phyloP scores from a whole-genome alignment of 2,797 vertebrate species.

The Sitta carolinensis region DNA sequence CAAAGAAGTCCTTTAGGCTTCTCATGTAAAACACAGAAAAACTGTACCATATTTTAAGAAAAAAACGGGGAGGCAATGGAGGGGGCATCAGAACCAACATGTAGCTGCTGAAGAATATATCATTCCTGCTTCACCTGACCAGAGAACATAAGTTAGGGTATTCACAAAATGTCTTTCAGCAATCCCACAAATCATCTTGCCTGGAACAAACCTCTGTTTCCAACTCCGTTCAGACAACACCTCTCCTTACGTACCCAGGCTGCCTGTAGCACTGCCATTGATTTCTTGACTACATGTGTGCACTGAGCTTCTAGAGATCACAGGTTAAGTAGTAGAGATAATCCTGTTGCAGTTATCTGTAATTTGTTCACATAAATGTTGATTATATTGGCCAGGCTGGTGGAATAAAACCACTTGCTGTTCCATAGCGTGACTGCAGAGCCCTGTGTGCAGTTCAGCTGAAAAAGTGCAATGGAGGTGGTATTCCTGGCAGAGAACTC shows the following conservation, averaged over 20 bases:
- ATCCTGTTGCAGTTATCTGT: not conserved
- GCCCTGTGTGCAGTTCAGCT: not conserved
- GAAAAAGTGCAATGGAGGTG: not conserved
- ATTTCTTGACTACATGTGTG: not conserved
- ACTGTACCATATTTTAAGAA: not conserved
- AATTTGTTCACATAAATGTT: slow-evolving; percentile 27
- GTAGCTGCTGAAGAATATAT: not conserved
- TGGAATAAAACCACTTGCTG: not conserved
- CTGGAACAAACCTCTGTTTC: not conserved
- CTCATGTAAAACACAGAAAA: not conserved
- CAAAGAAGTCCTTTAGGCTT: not conserved
- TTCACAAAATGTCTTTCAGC: not conserved
- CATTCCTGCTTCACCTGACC: not conserved
- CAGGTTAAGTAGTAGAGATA: slow-evolving; percentile 11
- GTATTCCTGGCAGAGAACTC: not conserved
- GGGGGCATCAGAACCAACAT: not conserved
- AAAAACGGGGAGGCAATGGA: rapidly evolving
- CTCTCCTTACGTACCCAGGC: rapidly evolving
- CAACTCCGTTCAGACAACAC: rapidly evolving
- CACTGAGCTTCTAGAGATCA: not conserved
- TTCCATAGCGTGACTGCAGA: rapidly evolving
- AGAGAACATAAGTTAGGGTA: not conserved
- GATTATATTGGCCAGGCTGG: not conserved
- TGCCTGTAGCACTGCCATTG: not conserved
- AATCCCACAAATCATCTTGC: not conserved